phyloP scores from a whole-genome alignment of 2,888 invertebrate genomes.

The Falcaria lacertinaria region DNA sequence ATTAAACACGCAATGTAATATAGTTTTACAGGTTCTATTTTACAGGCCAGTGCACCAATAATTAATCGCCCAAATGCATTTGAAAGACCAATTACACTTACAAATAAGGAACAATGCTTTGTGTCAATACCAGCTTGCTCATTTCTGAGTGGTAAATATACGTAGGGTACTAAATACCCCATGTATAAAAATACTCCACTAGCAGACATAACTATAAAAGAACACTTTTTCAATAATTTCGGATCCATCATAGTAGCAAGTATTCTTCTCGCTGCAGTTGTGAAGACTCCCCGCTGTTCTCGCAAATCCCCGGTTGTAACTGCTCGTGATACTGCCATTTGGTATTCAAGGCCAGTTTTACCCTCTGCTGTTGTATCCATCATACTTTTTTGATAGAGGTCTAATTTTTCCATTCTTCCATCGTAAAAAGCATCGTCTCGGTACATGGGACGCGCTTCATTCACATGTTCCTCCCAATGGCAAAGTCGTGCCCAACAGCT shows the following conservation, averaged over 20 bases:
- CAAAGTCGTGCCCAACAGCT: slow-evolving; percentile 49
- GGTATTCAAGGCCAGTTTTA: slow-evolving; percentile 67
- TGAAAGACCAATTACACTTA: slow-evolving; percentile 56
- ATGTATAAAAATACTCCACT: slow-evolving; percentile 51
- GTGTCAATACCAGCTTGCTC: slow-evolving; percentile 40
- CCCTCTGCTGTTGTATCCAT: slow-evolving; percentile 34
- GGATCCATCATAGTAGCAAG: slow-evolving; percentile 71
- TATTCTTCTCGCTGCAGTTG: slow-evolving; percentile 60
- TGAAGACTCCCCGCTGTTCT: slow-evolving; percentile 57
- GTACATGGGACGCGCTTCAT: slow-evolving; percentile 63
- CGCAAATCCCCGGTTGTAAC: slow-evolving; percentile 55
- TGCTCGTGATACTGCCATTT: slow-evolving; percentile 65
- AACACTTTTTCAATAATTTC: slow-evolving; percentile 44
- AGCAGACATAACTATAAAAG: slow-evolving; percentile 46
- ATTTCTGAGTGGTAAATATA: slow-evolving; percentile 56
- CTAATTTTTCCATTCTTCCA: slow-evolving; percentile 53
- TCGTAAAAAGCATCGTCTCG: slow-evolving; percentile 68
- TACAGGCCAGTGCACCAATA: slow-evolving; percentile 48
- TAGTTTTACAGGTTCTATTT: slow-evolving; percentile 44
- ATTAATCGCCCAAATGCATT: slow-evolving; percentile 52
- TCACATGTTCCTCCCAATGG: slow-evolving; percentile 58
- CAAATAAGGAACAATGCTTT: slow-evolving; percentile 48
- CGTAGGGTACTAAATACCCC: slow-evolving; percentile 61
- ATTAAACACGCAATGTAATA: slow-evolving; percentile 29
- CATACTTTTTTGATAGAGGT: slow-evolving; percentile 60